Conservation (phyloP, 1,140 invertebrate genomes). For the Drosophila tani region DNA sequence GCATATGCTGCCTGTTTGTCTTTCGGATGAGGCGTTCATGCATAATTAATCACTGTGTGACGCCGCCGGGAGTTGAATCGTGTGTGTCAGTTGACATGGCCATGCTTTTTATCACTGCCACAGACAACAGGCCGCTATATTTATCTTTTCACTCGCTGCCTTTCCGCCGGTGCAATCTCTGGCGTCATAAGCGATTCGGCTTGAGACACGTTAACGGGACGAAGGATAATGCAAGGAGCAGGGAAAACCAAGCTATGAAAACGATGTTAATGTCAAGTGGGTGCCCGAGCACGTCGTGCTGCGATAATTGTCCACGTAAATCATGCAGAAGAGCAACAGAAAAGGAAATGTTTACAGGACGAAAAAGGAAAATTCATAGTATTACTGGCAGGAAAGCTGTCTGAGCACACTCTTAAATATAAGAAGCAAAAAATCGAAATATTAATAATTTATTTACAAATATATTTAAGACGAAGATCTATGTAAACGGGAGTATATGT, state of each 20-base stretch:
- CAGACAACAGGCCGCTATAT: slow-evolving; percentile 55
- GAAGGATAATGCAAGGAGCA: slow-evolving; percentile 5
- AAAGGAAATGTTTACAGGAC: slow-evolving; percentile 15
- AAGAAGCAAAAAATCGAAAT: background rate
- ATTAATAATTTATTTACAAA: background rate
- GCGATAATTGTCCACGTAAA: slow-evolving; percentile 76
- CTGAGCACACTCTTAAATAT: background rate
- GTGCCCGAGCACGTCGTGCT: slow-evolving; percentile 49
- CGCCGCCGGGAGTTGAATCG: slow-evolving; percentile 44
- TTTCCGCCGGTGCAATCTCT: slow-evolving; percentile 12
- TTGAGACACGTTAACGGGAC: slow-evolving; percentile 6
- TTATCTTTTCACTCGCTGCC: slow-evolving; percentile 64
- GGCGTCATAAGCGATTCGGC: slow-evolving; percentile 43
- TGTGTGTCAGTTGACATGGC: slow-evolving; percentile 70
- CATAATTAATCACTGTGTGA: slow-evolving; percentile 78
- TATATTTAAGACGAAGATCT: too few species aligned
- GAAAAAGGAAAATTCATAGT: slow-evolving; percentile 14
- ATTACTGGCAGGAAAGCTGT: background rate
- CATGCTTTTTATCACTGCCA: slow-evolving; percentile 71
- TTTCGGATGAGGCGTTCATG: slow-evolving; percentile 66
- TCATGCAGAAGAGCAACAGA: slow-evolving; percentile 53
- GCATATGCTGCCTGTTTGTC: slow-evolving; percentile 73
- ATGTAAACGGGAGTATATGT: background rate
- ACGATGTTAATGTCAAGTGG: slow-evolving; percentile 49
- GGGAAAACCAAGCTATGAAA: slow-evolving; percentile 1